A percentile compares a stretch with the other conserved stretches of the same genome.
Evolutionary conservation across 2,113 vertebrate genomes (phyloP).

Genomic region (Nothocercus julius): DNA sequence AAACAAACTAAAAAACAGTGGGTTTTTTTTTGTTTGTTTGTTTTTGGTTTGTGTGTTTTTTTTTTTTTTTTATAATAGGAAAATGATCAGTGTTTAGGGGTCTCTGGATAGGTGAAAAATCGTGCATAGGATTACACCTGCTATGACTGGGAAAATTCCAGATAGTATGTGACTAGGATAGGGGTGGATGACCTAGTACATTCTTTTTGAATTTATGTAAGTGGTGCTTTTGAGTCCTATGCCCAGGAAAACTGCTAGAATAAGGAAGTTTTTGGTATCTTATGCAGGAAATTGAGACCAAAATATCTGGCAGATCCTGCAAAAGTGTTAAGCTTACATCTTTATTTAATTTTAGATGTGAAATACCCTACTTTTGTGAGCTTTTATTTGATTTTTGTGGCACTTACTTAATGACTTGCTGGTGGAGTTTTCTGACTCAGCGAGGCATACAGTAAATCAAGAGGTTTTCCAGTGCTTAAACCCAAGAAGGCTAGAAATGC

Average conservation of each 20-base stretch:
- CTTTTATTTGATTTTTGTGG: not conserved
- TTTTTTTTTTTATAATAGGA: not conserved
- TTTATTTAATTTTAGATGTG: not conserved
- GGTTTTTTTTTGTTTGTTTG: not conserved
- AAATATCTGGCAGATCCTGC: not conserved
- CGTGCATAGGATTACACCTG: not conserved
- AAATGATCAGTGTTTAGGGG: not conserved
- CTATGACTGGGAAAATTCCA: not conserved
- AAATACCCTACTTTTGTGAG: not conserved
- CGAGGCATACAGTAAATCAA: not conserved
- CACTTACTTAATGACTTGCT: not conserved
- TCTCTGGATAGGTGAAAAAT: not conserved
- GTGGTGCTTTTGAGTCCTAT: not conserved
- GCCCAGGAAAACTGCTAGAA: not conserved
- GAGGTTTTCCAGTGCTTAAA: not conserved
- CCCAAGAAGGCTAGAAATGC: not conserved
- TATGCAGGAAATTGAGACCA: not conserved
- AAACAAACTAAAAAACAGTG: not conserved
- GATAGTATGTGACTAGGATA: fast-evolving
- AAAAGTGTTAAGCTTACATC: not conserved
- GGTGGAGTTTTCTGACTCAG: not conserved
- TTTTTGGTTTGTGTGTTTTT: no score
- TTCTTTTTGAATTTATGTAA: not conserved
- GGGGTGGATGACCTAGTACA: not conserved
- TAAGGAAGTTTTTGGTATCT: not conserved